Base-by-base conservation (phyloP, 2,113 vertebrate species). In the Antennarius striatus region DNA sequence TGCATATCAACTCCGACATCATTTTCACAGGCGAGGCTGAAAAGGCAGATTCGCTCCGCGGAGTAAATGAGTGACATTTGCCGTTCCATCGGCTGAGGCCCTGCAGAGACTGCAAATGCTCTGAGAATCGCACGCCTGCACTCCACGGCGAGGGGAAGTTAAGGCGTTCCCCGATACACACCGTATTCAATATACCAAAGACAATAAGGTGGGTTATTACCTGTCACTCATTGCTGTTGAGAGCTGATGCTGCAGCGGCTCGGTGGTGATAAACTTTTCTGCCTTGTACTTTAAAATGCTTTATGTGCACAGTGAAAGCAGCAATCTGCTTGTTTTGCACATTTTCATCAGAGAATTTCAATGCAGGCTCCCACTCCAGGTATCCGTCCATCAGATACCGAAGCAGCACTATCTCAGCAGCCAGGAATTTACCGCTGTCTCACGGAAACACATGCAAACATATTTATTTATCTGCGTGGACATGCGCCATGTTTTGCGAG, bases 271-370 rank as follows among this genome's bases (percentile, higher is more conserved):
- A 16, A 47, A 47, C 32, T 63, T 63, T 36, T 36, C 32, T 36
- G 16, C 53, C 22, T 55, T 64, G 32, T 67, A 42, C 28, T 55
- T 40, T 51, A 14, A 68, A 79, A 75, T 42, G 48, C 48, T 72
- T 65, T 46, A 16, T 65, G 32, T 67, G 51, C 11, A 49, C 12
- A 16, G 69, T 49, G 46, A 42, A 16, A 40, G 48, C 10, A 45
- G 30, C n/a, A 74, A 75, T 67, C 5, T 58, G 77, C 79, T 70
- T 62, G 58, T 68, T 75, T 68, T 71, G 66, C 52, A 68, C 22
- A 62, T 62, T 71, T 74, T 14, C 15, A 36, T 49, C n/a, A 13
- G 30, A 62, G 7, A 14, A 51, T 53, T 40, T 73, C 29, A 7
- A 22, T 13, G 49, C 46, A 46, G 22, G 4, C 30, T 4, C 30